Base-by-base conservation (phyloP, 2,888 invertebrate genomes). In the Colostygia pectinataria region DNA sequence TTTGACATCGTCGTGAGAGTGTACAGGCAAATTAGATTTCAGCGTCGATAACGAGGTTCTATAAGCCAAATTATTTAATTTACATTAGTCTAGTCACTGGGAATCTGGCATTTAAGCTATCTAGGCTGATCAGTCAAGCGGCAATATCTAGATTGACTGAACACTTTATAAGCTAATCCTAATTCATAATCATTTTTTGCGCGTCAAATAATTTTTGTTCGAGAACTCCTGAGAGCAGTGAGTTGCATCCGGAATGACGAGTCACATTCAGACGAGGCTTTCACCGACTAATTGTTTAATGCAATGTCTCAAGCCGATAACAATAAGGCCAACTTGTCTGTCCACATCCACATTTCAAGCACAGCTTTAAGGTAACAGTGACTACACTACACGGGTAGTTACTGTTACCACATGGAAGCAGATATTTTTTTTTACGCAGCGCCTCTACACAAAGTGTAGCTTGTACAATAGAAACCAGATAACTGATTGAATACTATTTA, bases 61-160 rank as follows among this genome's bases (percentile, higher is more conserved):
- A 44, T 40, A 45, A 50, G 49, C 56, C 38, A 44, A 60, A 52
- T 55, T 57, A 57, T 58, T 59, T 52, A 59, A 59, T 58, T 57
- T 53, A 55, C 66, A 71, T 68, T 67, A 65, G 65, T 72, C 66
- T 70, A 73, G 76, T 76, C 80, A 81, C 83, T 90, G 88, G 86
- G 89, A 90, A 87, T 83, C 80, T 90, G 89, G 84, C 89, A 89
- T 90, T 90, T 90, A 86, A 80, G 83, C 74, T 80, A 86, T 86
- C 84, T 81, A 75, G 73, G 66, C 71, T 79, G 84, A 84, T 86
- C 89, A 87, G 68, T 87, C 80, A 84, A 76, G 85, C 88, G 74
- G 75, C 74, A 83, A 83, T 73, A 82, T 83, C 86, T 83, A 87
- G 86, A 87, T 89, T 81, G 80, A 63, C 77, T 78, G 82, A 84